Percentiles rank a stretch among this genome's conserved stretches.
Evolutionary conservation across 2,797 vertebrate genomes (phyloP).

Genomic region (Semaprochilodus insignis): DNA sequence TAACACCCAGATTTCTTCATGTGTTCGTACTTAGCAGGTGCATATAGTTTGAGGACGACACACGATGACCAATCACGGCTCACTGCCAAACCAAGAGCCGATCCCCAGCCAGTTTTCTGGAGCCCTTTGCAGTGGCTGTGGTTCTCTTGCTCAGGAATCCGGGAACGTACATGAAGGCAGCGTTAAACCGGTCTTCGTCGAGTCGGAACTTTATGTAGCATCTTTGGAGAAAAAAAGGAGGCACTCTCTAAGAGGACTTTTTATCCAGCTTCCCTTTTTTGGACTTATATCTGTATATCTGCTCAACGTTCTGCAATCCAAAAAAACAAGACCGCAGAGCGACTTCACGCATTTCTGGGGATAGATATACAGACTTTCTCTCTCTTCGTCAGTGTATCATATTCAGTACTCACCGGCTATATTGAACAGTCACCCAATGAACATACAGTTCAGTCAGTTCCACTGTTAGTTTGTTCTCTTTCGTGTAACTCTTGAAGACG

Average conservation of each 20-base stretch:
- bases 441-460: slow-evolving; percentile 29
- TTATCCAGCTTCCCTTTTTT: slow-evolving; percentile 47
- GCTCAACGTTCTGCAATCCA: neutral
- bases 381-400: neutral
- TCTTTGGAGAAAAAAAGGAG: slow-evolving; percentile 28
- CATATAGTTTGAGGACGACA: slow-evolving; percentile 10
- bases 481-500: slow-evolving; percentile 56
- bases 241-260: slow-evolving; percentile 36
- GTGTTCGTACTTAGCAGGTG: neutral
- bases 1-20: slow-evolving; percentile 24
- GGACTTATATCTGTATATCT: slow-evolving; percentile 35
- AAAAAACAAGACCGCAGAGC: neutral
- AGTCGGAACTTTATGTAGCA: slow-evolving; percentile 52
- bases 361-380: slow-evolving; percentile 18
- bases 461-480: slow-evolving; percentile 25
- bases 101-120: slow-evolving; percentile 33
- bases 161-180: slow-evolving; percentile 45
- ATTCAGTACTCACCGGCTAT: slow-evolving; percentile 32
- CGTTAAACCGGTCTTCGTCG: slow-evolving; percentile 20
- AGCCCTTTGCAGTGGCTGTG: slow-evolving; percentile 45
- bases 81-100: slow-evolving; percentile 62
- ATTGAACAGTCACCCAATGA: slow-evolving; percentile 31
- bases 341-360: neutral
- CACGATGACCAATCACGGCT: slow-evolving; percentile 58
- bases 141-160: slow-evolving; percentile 59